Evolutionary conservation across 2,113 vertebrate species (phyloP), one percentile per base, ranked within the genome.

Genomic region (Picathartes gymnocephalus): DNA sequence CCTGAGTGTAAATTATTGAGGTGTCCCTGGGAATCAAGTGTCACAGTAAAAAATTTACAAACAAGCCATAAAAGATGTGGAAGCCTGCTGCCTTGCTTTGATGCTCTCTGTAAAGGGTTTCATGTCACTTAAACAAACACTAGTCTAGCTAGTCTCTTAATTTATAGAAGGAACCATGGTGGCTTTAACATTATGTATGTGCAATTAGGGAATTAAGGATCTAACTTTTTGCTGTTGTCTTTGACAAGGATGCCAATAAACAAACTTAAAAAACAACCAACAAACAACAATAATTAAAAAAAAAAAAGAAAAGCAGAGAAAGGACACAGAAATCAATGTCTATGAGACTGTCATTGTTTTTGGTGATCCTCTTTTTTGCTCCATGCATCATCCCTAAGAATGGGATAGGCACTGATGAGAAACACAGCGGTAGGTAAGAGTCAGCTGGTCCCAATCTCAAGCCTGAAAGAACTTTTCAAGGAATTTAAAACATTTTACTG

Each of bases 11-110:
- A 88, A 91, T 82, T 56, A 96, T 2, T 42, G 82, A 92, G 45
- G 57, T 53, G 53, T 54, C 45, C 39, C 74, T 78, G 83, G 70
- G 79, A 90, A 90, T 39, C 35, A 50, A 96, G 37, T 6, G 22
- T 87, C 74, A 48, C 44, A 91, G 74, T 79, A 94, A 96, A 96
- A 96, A 91, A 79, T 71, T 85, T 91, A 94, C 24, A 66, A 93
- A 89, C 60, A 68, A 85, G 40, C 35, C 39, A 37, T 62, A 79
- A 90, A 85, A 87, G 51, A 78, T 13, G n/a, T 2, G 1, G 81
- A 68, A 48, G 33, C 24, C 70, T 48, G 65, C 78, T 76, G 65
- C 5, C 2, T 62, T 72, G 65, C 53, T 92, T 85, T 90, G 73
- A 76, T 68, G 78, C 11, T 90, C 44, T 69, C 51, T 11, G 12